These are phyloP conservation scores for Ditylenchus dipsaci DNA, from an alignment of 1,140 invertebrate genomes.

Conservation along the genomic window DNA sequence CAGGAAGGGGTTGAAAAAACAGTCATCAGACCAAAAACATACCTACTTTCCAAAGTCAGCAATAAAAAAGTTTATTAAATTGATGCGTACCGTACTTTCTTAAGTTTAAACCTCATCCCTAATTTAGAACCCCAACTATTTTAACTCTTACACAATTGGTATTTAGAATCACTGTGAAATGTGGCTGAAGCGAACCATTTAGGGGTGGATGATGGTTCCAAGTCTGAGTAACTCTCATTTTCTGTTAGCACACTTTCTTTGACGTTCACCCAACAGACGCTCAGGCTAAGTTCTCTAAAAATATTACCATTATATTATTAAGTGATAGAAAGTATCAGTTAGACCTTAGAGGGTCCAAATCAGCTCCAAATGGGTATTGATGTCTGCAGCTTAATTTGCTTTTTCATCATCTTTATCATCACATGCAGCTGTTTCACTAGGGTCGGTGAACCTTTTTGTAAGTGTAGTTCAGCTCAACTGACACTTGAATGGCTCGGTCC, in stretches of 20 bases:
- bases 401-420: conserved; percentile 9
- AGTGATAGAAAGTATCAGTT: conserved; percentile 9
- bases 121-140: no score
- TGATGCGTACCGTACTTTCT: no score
- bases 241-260: conserved; percentile 30
- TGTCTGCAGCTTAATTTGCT: not conserved
- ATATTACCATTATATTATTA: not conserved
- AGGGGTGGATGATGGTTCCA: conserved; percentile 29
- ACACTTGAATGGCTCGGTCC: not conserved
- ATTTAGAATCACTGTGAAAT: conserved; percentile 35
- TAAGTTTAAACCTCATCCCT: no score
- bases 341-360: conserved; percentile 10
- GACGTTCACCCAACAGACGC: conserved; percentile 23
- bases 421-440: conserved; percentile 1
- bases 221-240: conserved; percentile 33
- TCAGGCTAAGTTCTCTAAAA: conserved; percentile 29
- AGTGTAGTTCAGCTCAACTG: conserved; percentile 27
- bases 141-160: conserved; percentile 36
- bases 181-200: conserved; percentile 30
- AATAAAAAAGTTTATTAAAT: no score
- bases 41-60: no score
- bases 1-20: no score
- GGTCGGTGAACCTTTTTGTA: conserved; percentile 19
- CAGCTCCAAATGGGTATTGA: conserved; percentile 15
- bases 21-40: no score